Evolutionary conservation across 2,113 vertebrate genomes (phyloP), one percentile per base, ranked within the genome.

Genomic region (Plecturocebus donacophilus): DNA sequence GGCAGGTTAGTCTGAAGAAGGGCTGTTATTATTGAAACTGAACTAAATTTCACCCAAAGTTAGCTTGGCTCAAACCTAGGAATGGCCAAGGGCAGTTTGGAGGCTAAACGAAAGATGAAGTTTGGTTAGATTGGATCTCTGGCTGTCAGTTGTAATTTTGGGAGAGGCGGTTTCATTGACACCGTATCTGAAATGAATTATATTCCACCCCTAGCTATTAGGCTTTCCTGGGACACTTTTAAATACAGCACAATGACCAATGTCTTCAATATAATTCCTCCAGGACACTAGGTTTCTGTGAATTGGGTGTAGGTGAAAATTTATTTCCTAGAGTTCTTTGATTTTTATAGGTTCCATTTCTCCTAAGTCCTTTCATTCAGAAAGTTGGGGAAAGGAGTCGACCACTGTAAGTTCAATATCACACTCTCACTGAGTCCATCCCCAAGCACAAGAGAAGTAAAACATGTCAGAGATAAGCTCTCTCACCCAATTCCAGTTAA

Each of bases 141-240:
- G 11, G 30, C 61, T 30, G 27, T 64, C 25, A 12, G 11, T 30
- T 64, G 12, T 13, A 30, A 64, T 30, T 64, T 64, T 64, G 5
- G 61, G 25, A 64, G 27, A 64, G 27, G 5, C 2, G 1, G 27
- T 64, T 64, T 64, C 5, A 2, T 2, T 2, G n/a, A 25, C 76
- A 30, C 1, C 12, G 2, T 11, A 0, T 17, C 45, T 20, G 38
- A 38, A 30, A 42, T 70, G 4, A 38, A 19, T 12, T 3, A 2
- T 38, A n/a, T 14, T 21, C 19, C 64, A 11, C 1, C 14, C 73
- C 27, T 45, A 14, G 16, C 10, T 3, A 23, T 6, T 13, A 58
- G 61, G 8, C 7, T 17, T 52, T 40, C 40, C 56, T 11, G 7
- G 32, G 87, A 52, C 14, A 7, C 54, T 81, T 17, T 25, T 8